A percentile compares a stretch with the other conserved stretches of the same genome.
phyloP scores from a whole-genome alignment of 2,113 vertebrate genomes.

The Cyphomyrus plagiostoma region DNA sequence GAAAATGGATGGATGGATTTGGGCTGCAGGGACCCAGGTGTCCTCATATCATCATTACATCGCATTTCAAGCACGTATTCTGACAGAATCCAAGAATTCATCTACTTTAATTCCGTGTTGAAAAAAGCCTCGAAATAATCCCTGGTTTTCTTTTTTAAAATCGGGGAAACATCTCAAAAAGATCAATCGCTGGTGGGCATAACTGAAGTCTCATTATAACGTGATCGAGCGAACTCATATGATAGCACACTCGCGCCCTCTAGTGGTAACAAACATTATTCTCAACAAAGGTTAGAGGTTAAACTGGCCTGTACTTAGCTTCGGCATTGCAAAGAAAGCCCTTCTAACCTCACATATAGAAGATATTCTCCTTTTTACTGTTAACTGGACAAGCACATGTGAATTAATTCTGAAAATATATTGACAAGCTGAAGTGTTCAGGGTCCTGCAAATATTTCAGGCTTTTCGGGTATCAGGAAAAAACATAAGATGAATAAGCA shows the following conservation, averaged over 20 bases:
- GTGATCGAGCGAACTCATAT: background rate
- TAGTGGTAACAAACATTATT: background rate
- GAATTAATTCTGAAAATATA: background rate
- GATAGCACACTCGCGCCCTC: background rate
- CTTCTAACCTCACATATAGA: background rate
- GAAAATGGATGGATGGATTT: background rate
- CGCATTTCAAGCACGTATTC: background rate
- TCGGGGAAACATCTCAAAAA: background rate
- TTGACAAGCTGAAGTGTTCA: background rate
- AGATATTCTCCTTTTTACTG: background rate
- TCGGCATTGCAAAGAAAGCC: background rate
- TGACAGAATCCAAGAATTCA: background rate
- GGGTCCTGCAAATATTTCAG: background rate
- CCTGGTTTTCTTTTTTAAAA: background rate
- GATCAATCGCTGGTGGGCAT: background rate
- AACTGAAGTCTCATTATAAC: background rate
- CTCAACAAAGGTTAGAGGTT: background rate
- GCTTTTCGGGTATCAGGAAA: background rate
- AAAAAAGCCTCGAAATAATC: background rate
- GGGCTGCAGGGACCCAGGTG: background rate
- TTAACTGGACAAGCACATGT: background rate
- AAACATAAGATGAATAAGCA: background rate
- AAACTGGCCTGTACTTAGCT: background rate
- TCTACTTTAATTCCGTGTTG: background rate
- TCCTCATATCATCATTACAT: background rate